Conservation (phyloP, 2,888 invertebrate genomes). For the Lepeophtheirus nordmannii region DNA sequence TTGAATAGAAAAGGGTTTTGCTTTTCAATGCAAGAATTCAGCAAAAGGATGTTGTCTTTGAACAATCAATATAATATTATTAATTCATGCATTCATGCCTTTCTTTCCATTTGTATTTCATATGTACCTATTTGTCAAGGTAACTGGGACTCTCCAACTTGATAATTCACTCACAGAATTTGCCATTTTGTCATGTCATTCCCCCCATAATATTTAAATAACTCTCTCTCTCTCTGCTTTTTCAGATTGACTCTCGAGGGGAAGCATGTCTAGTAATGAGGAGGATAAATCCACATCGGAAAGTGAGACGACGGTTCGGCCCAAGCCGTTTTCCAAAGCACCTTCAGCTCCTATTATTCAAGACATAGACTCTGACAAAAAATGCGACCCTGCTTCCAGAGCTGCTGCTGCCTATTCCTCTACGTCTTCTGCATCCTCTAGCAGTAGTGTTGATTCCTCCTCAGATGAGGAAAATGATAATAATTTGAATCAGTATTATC, state of each 20-base stretch:
- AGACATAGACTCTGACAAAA: too few relatives aligned
- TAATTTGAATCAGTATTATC: not conserved
- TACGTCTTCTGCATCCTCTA: not conserved
- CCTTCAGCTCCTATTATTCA: not conserved
- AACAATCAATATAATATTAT: too few relatives aligned
- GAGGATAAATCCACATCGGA: not conserved
- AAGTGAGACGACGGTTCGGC: not conserved
- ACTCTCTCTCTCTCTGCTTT: not conserved
- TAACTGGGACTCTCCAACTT: too few relatives aligned
- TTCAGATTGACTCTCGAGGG: slow-evolving; percentile 1
- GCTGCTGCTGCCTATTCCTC: not conserved
- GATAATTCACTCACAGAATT: too few relatives aligned
- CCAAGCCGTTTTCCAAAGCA: not conserved
- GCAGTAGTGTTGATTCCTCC: not conserved
- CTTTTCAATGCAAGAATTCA: too few relatives aligned
- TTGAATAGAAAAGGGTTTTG: too few relatives aligned
- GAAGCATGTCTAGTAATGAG: not conserved
- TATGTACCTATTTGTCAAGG: too few relatives aligned
- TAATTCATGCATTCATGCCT: too few relatives aligned
- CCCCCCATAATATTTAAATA: not conserved
- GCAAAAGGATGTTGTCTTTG: too few relatives aligned
- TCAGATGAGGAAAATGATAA: not conserved
- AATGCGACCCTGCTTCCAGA: too few relatives aligned
- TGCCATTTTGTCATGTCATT: too few relatives aligned
- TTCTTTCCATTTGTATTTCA: too few relatives aligned